These are phyloP conservation scores for Cyaniris semiargus DNA, from an alignment of 2,888 invertebrate genomes.

Conservation along the genomic window DNA sequence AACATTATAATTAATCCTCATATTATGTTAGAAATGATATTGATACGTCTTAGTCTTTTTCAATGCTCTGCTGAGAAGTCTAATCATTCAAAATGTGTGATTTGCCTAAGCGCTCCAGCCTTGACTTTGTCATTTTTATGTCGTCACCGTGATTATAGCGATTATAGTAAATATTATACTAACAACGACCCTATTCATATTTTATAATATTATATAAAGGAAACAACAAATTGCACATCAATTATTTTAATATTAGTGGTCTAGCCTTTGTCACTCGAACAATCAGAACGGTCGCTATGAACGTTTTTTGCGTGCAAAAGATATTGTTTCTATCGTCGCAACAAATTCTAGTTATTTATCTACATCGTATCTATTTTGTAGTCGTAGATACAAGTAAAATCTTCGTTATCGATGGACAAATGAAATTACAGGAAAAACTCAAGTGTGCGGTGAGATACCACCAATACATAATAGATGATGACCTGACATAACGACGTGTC, in stretches of 20 bases:
- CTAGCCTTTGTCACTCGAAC: neutral
- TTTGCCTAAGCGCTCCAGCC: neutral
- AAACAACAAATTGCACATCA: conserved; percentile 4
- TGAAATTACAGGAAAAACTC: conserved; percentile 9
- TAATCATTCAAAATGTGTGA: neutral
- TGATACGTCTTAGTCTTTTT: too few species aligned
- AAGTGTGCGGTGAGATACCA: conserved; percentile 3
- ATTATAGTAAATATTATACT: neutral
- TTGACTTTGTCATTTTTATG: conserved; percentile 7
- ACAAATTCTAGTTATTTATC: neutral
- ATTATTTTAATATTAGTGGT: conserved; percentile 12
- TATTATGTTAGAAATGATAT: too few species aligned
- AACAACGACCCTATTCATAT: conserved; percentile 5
- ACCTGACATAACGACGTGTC: neutral
- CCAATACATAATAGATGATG: neutral
- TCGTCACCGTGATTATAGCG: neutral
- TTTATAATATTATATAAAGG: too few species aligned
- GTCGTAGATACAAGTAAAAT: neutral
- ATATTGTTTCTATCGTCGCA: neutral
- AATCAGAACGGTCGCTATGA: neutral
- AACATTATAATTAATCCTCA: too few species aligned
- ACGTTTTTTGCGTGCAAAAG: neutral
- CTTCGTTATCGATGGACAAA: neutral
- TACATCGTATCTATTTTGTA: neutral
- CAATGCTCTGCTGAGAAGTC: neutral